These are phyloP conservation scores for Dallia pectoralis DNA, from an alignment of 2,797 vertebrate species.

Conservation along the genomic window DNA sequence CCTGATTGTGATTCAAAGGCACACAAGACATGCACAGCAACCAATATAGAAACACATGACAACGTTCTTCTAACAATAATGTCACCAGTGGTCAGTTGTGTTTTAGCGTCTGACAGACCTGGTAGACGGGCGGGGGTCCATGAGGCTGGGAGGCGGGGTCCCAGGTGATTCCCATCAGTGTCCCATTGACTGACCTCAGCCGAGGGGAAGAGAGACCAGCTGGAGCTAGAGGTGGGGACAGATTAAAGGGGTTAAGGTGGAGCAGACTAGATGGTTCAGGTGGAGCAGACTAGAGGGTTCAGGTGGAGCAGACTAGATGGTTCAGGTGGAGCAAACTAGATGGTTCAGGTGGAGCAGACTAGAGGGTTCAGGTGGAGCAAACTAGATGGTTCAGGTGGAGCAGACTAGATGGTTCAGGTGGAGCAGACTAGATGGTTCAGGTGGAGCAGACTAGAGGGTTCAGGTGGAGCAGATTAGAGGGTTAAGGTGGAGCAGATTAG, in stretches of 20 bases:
- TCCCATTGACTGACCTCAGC: conserved; percentile 77
- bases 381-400: no score
- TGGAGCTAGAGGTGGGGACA: conserved; percentile 72
- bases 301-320: not conserved
- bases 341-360: not conserved
- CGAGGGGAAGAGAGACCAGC: conserved; percentile 70
- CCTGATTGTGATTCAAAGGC: no score
- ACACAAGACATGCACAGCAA: no score
- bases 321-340: not conserved
- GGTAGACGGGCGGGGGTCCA: conserved; percentile 83
- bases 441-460: conserved; percentile 50
- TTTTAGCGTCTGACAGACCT: conserved; percentile 49
- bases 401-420: conserved; percentile 76
- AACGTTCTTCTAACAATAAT: not conserved
- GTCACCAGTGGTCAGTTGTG: no score
- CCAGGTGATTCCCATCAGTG: conserved; percentile 78
- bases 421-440: not conserved
- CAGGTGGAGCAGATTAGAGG: conserved; percentile 77
- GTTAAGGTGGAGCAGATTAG: not conserved
- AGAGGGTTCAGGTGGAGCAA: not conserved
- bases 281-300: not conserved
- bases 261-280: not conserved
- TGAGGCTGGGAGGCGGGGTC: conserved; percentile 79
- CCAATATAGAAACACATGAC: no score
- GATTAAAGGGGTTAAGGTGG: not conserved